Conservation (phyloP, 2,113 vertebrate genomes). For the Choloepus hoffmanni region DNA sequence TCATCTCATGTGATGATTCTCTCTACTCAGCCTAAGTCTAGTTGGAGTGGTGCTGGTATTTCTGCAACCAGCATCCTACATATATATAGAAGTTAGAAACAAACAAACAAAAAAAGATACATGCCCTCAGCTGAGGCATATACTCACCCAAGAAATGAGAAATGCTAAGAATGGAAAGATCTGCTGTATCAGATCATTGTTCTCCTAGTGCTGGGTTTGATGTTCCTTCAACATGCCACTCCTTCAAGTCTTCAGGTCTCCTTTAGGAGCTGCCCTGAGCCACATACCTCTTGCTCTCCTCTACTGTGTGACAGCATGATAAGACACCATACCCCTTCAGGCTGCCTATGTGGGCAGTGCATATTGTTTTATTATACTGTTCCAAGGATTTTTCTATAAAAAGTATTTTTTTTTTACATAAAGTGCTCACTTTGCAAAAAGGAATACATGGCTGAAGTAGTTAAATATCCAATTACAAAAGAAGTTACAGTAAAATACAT, state of each 20-base stretch:
- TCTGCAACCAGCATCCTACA: background rate
- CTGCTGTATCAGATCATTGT: background rate
- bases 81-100: background rate
- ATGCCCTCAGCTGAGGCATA: background rate
- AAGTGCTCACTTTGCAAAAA: background rate
- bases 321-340: background rate
- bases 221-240: background rate
- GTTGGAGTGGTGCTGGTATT: background rate
- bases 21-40: background rate
- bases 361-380: background rate
- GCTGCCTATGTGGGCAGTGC: background rate
- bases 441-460: background rate
- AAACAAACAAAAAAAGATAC: background rate
- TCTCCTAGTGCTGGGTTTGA: background rate
- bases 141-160: background rate
- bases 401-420: background rate
- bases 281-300: background rate
- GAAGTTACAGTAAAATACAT: background rate
- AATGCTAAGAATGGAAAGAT: background rate
- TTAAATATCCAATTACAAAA: constrained; percentile 25
- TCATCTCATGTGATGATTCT: background rate
- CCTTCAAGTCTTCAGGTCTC: background rate
- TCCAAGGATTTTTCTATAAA: background rate
- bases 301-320: background rate
- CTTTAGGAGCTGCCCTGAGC: background rate